Evolutionary conservation across 2,797 vertebrate species (phyloP).

Genomic region (Arnoldichthys spilopterus): DNA sequence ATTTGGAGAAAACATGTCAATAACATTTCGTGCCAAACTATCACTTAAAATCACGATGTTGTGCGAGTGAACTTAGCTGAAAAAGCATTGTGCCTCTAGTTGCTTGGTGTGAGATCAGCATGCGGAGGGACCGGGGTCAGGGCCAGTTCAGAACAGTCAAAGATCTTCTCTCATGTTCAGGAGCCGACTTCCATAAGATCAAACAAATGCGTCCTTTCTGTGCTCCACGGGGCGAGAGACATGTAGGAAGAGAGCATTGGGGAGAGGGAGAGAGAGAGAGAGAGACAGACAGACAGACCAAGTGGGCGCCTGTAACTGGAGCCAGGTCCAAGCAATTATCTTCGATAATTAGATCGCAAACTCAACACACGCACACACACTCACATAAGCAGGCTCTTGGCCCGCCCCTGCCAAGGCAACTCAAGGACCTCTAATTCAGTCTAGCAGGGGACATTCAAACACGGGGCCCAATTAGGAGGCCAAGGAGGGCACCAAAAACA

Average conservation of each 20-base stretch:
- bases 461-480: conserved; percentile 60
- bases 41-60: conserved; percentile 3
- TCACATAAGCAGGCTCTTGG: conserved; percentile 42
- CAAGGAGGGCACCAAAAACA: conserved; percentile 56
- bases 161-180: conserved; percentile 53
- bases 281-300: conserved; percentile 44
- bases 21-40: neutral
- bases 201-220: conserved; percentile 55
- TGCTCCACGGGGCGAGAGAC: conserved; percentile 33
- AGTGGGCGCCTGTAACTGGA: conserved; percentile 59
- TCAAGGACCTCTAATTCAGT: conserved; percentile 59
- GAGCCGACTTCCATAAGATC: conserved; percentile 47
- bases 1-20: too few relatives aligned
- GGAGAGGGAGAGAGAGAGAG: conserved; percentile 37
- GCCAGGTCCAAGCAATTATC: conserved; percentile 65
- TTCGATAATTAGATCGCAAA: conserved; percentile 62
- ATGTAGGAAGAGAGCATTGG: too few relatives aligned
- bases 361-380: conserved; percentile 57
- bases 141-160: conserved; percentile 48
- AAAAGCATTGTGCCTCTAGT: conserved; percentile 11
- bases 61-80: conserved; percentile 21
- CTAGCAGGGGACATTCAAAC: conserved; percentile 60
- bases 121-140: conserved; percentile 39
- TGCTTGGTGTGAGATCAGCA: conserved; percentile 14
- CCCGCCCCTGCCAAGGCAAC: conserved; percentile 43